Evolutionary conservation across 2,888 invertebrate species (phyloP).

Genomic region (Aromia moschata): DNA sequence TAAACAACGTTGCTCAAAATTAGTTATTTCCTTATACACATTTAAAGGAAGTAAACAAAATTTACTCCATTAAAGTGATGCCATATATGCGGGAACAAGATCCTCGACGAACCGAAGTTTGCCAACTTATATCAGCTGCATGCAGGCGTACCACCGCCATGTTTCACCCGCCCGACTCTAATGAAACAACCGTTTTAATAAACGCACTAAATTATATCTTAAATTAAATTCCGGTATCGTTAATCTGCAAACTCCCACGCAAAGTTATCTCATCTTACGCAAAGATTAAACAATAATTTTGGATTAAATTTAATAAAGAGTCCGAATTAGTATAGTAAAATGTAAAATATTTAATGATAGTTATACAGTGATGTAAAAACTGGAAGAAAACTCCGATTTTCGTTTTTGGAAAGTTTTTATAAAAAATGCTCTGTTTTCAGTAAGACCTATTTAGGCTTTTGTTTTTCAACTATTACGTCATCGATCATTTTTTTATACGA

Average conservation of each 20-base stretch:
- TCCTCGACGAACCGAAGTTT: conserved; percentile 58
- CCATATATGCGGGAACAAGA: conserved; percentile 52
- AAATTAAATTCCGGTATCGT: conserved; percentile 64
- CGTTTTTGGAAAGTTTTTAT: too few species aligned
- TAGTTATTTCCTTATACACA: conserved; percentile 1
- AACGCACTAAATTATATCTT: conserved; percentile 64
- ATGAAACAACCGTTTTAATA: conserved; percentile 67
- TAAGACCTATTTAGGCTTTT: too few species aligned
- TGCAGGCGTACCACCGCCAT: conserved; percentile 59
- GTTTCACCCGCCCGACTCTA: conserved; percentile 62
- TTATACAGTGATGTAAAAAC: too few species aligned
- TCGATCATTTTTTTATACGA: too few species aligned
- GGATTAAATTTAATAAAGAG: conserved; percentile 26
- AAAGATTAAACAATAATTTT: conserved; percentile 42
- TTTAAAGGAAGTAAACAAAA: not conserved
- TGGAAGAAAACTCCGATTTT: too few species aligned
- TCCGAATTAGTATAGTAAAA: too few species aligned
- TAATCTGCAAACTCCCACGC: conserved; percentile 52
- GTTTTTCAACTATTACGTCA: too few species aligned
- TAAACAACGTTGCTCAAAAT: too few species aligned
- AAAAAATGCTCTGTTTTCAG: too few species aligned
- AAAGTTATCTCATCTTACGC: conserved; percentile 48
- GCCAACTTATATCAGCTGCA: conserved; percentile 60
- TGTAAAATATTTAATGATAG: too few species aligned
- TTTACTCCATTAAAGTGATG: conserved; percentile 48